A percentile compares a stretch with the other conserved stretches of the same genome.
Conservation (phyloP, 2,888 invertebrate species). For the Diarsia brunnea region DNA sequence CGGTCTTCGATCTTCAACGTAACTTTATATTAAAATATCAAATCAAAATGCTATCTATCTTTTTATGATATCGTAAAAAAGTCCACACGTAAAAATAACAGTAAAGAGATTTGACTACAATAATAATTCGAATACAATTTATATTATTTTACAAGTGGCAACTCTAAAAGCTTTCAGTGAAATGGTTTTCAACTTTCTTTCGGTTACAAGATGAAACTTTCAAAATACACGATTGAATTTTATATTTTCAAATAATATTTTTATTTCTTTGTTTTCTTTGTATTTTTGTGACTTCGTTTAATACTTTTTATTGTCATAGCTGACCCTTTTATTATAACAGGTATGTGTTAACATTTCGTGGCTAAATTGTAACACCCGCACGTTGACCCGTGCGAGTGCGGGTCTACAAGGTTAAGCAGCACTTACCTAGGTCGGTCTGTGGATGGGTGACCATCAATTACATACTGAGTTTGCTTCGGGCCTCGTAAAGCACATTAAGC, state of each 20-base stretch:
- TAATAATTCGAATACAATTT: slow-evolving; percentile 46
- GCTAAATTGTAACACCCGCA: too few relatives aligned
- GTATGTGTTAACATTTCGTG: background rate
- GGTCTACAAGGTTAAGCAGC: background rate
- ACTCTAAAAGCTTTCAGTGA: slow-evolving; percentile 54
- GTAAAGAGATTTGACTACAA: slow-evolving; percentile 39
- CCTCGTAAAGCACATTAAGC: background rate
- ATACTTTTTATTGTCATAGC: background rate
- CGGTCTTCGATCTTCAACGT: background rate
- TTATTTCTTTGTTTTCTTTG: slow-evolving; percentile 32
- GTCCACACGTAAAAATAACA: slow-evolving; percentile 10
- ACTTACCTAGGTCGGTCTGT: background rate
- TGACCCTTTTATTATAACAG: background rate
- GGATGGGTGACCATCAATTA: background rate
- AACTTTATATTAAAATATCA: slow-evolving; percentile 5
- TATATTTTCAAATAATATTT: slow-evolving; percentile 35
- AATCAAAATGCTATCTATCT: slow-evolving; percentile 9
- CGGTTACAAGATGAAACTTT: slow-evolving; percentile 40
- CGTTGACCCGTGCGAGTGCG: too few relatives aligned
- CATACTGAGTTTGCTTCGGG: background rate
- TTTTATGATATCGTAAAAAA: slow-evolving; percentile 15
- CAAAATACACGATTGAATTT: slow-evolving; percentile 48
- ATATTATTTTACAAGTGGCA: slow-evolving; percentile 47
- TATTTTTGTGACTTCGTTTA: slow-evolving; percentile 6
- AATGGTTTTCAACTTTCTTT: slow-evolving; percentile 48